These are phyloP conservation scores for Lithosia quadra DNA, from an alignment of 2,888 invertebrate species.

Conservation along the genomic window DNA sequence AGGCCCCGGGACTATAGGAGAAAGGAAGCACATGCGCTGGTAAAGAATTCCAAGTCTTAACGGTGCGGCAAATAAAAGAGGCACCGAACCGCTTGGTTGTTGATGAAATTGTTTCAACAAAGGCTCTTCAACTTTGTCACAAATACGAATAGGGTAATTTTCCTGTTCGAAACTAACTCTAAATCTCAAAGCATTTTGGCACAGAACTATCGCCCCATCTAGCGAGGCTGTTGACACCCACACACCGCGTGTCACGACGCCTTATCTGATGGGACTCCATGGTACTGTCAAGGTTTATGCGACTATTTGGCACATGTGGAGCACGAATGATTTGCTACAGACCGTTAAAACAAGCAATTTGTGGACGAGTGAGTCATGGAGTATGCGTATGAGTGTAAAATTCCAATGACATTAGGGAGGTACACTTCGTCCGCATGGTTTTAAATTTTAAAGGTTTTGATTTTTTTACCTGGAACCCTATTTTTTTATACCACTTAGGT, in stretches of 20 bases:
- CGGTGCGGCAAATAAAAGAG: too few species aligned
- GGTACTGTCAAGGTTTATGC: constrained; percentile 30
- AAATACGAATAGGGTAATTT: background rate
- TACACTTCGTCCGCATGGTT: too few species aligned
- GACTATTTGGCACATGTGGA: constrained; percentile 4
- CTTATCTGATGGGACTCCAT: constrained; percentile 20
- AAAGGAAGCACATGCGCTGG: too few species aligned
- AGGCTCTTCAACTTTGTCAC: too few species aligned
- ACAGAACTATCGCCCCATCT: background rate
- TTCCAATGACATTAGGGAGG: background rate
- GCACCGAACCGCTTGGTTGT: too few species aligned
- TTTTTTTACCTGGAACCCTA: too few species aligned
- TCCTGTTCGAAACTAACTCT: background rate
- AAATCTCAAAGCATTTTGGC: background rate
- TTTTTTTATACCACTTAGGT: too few species aligned
- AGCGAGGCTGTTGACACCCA: constrained; percentile 36
- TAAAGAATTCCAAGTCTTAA: too few species aligned
- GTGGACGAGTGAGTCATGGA: background rate
- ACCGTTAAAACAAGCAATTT: background rate
- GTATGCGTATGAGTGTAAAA: background rate
- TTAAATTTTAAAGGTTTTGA: too few species aligned
- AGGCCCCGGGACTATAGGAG: too few species aligned
- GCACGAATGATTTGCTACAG: background rate
- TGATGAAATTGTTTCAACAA: too few species aligned
- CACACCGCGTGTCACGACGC: constrained; percentile 25